Percentiles rank a stretch among this genome's conserved stretches.
phyloP scores from a whole-genome alignment of 1,140 invertebrate genomes.

The Macrocentrus cingulum region DNA sequence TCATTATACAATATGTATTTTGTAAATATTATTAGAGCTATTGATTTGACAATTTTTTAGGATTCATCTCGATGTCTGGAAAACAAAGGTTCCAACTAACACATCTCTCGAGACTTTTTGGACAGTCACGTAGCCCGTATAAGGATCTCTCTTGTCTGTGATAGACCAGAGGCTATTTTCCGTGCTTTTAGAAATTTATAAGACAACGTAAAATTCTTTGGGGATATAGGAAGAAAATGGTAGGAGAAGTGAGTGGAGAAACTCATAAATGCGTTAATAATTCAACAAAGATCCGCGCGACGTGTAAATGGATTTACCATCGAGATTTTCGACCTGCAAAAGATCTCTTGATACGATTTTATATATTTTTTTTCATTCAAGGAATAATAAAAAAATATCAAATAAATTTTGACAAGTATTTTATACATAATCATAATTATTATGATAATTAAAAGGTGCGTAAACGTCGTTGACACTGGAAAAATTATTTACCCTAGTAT shows the following conservation, averaged over 20 bases:
- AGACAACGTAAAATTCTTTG: not conserved
- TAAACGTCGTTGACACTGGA: not conserved
- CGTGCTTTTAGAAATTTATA: not conserved
- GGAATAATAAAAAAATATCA: too few species aligned
- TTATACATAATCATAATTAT: too few species aligned
- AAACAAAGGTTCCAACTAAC: too few species aligned
- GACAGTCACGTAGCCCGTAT: conserved; percentile 16
- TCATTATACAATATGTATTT: too few species aligned
- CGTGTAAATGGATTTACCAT: not conserved
- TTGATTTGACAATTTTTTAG: too few species aligned
- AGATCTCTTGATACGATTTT: not conserved
- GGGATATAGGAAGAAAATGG: not conserved
- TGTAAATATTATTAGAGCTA: too few species aligned
- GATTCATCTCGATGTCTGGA: too few species aligned
- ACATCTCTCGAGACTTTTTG: conserved; percentile 32
- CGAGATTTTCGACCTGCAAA: not conserved
- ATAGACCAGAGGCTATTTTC: not conserved
- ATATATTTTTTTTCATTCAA: too few species aligned
- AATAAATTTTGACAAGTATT: too few species aligned
- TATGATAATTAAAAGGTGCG: too few species aligned
- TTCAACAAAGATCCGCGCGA: not conserved
- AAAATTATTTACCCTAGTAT: not conserved
- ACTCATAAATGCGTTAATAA: conserved; percentile 5
- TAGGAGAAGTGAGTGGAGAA: not conserved
- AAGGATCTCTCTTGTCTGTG: not conserved